A percentile compares a stretch with the other conserved stretches of the same genome.
These are phyloP conservation scores for Danaus chrysippus DNA, from an alignment of 2,888 invertebrate genomes.

Conservation along the genomic window DNA sequence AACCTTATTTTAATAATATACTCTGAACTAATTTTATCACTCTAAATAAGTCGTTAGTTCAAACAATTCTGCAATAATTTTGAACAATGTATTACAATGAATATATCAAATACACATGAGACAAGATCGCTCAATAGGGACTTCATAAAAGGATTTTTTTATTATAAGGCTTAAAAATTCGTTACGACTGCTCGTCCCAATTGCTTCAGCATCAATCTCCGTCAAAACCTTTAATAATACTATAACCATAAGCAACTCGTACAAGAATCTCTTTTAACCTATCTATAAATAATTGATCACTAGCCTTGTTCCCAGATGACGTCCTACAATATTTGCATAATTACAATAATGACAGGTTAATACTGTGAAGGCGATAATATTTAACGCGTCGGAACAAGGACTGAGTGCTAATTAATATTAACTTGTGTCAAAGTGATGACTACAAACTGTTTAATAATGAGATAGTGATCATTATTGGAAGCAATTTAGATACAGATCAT, in stretches of 20 bases:
- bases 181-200: constrained; percentile 10
- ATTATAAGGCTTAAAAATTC: constrained; percentile 16
- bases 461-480: neutral
- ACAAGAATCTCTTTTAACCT: no score
- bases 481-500: neutral
- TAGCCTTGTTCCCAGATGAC: neutral
- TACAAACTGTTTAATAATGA: neutral
- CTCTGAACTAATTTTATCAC: no score
- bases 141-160: constrained; percentile 18
- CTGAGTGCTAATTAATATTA: constrained; percentile 4
- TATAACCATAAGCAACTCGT: neutral
- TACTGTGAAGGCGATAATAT: neutral
- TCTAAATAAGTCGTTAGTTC: no score
- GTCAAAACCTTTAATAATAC: neutral
- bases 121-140: neutral
- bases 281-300: no score
- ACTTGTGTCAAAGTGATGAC: neutral
- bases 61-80: neutral
- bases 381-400: neutral
- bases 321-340: neutral
- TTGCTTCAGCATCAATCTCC: neutral
- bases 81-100: neutral
- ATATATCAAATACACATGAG: constrained; percentile 6
- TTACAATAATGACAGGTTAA: neutral
- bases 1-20: no score